Evolutionary conservation across 1,140 invertebrate species (phyloP).

Genomic region (Holcopasites calliopsidis): DNA sequence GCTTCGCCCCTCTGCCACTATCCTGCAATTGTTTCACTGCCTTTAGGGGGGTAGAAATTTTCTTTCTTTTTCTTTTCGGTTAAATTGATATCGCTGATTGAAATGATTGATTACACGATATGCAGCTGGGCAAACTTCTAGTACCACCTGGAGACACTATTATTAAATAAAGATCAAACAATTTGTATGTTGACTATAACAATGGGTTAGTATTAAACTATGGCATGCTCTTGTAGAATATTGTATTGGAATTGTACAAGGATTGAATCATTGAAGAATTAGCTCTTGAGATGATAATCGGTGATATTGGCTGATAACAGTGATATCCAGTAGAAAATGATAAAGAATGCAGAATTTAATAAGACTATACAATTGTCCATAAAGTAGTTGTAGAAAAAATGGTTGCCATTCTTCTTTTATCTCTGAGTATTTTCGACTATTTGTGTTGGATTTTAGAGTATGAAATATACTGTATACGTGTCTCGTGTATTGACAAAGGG

Average conservation of each 20-base stretch:
- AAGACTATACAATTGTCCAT: too few species aligned
- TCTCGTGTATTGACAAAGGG: not conserved
- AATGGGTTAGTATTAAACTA: not conserved
- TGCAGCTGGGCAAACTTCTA: not conserved
- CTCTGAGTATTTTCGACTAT: too few species aligned
- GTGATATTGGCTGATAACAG: too few species aligned
- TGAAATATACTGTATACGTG: not conserved
- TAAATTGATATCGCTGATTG: not conserved
- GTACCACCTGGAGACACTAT: not conserved
- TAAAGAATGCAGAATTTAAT: too few species aligned
- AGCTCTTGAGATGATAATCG: too few species aligned
- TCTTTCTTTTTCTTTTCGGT: not conserved
- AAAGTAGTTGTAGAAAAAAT: too few species aligned
- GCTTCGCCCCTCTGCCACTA: constrained; percentile 81
- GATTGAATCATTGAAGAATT: too few species aligned
- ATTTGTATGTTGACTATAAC: not conserved
- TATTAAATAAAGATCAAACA: not conserved
- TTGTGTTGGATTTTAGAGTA: too few species aligned
- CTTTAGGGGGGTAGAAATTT: not conserved
- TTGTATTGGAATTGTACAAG: not conserved
- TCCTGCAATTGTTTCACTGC: constrained; percentile 69
- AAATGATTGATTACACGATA: not conserved
- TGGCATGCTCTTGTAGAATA: not conserved
- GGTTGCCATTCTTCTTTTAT: too few species aligned
- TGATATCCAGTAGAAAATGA: too few species aligned